Conservation (phyloP, 2,113 vertebrate genomes). For the human region GRCh38 chr6:84043001-84043500, state of each 20-base stretch:
- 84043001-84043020: not conserved
- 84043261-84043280: not conserved
- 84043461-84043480: not conserved
- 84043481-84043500: not conserved
- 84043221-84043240: not conserved
- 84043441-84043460: not conserved
- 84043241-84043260: not conserved
- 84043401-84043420: not conserved
- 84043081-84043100: not conserved
- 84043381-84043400: not conserved
- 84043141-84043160: slow-evolving; percentile 16
- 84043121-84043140: not conserved
- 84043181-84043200: not conserved
- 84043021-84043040: not conserved
- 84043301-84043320: not conserved
- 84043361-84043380: not conserved
- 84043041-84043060: not conserved
- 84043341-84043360: not conserved
- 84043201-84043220: not conserved
- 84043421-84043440: not conserved
- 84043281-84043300: not conserved
- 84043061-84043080: not conserved
- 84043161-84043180: not conserved
- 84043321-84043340: not conserved
- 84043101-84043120: not conserved